Base-by-base conservation (phyloP, 2,888 invertebrate genomes). In the Apantesis nais region DNA sequence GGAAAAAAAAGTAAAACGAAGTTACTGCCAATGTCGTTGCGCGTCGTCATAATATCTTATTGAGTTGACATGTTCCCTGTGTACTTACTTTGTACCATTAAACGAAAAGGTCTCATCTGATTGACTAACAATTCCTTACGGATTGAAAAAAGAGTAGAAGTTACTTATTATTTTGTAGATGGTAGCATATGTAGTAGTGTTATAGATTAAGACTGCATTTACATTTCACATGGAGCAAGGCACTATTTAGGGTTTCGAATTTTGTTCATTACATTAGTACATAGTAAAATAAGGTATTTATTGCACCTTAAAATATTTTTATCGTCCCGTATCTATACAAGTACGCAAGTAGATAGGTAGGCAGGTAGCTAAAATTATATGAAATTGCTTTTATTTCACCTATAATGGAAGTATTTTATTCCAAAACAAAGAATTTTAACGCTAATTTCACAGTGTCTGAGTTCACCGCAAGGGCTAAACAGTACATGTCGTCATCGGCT, bases 401-500 rank as follows among this genome's bases (percentile, higher is more conserved):
- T 48, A 48, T 34, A 68, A 44, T n/a, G 61, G n/a, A 44, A 39
- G 25, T 48, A 34, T 78, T 77, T 72, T 70, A 83, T 85, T 85
- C 84, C 78, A 87, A 86, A 80, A 82, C 83, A 86, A 84, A 83
- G 84, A 83, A 79, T 79, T 81, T 82, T 80, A 83, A 85, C 86
- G 81, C 76, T 83, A 83, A 89, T 89, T 90, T 88, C 86, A 86
- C 86, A 89, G 85, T 78, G 82, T 80, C 85, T 78, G 85, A 81
- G 84, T 81, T 85, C 82, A 90, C 88, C 87, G 88, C 92, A 92
- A 93, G 93, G 92, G 90, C 89, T 86, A 84, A 76, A 78, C 86
- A 87, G 84, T 77, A 78, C 86, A 87, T 93, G 92, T 92, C 91
- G 93, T 91, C 93, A 94, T 80, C 82, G 76, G 74, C 83, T 85